Base-by-base conservation (phyloP, 2,113 vertebrate genomes). In the Triplophysa siluroides region DNA sequence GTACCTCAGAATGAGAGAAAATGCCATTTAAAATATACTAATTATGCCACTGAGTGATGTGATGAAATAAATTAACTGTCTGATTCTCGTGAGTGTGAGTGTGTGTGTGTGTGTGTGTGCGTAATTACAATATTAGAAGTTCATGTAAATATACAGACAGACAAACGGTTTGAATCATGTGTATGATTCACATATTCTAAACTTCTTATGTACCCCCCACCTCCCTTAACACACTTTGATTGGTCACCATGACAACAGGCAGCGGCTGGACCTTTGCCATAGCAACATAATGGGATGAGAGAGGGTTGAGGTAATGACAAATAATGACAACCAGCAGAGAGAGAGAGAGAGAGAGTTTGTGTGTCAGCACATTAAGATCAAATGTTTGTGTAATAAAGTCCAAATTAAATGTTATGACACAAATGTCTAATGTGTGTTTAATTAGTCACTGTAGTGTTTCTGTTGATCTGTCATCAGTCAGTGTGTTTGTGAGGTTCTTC, bases 181-280 rank as follows among this genome's bases (percentile, higher is more conserved):
- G 4, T 54, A 13, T 75, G 52, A 41, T 66, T 54, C 52, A 64
- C 52, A 60, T 68, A 70, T 76, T 38, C 64, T 70, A 76, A 81
- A 62, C 38, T 70, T 79, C 70, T 81, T 58, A 81, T 43, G 24
- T 41, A 18, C 11, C 63, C 65, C 71, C 21, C 10, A 16, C 21
- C 56, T 56, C 54, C 56, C 63, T 21, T 16, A 66, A 13, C 29
- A 3, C 19, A 62, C 29, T 64, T 13, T 65, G 64, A 84, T 83
- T 75, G 58, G 76, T 88, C 63, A 82, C 83, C 45, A 79, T 86
- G 82, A 82, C 80, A 80, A 81, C 81, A n/a, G 68, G 41, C 62
- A 67, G 24, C 19, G 19, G 33, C 63, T 56, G 60, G 13, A 54
- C 78, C n/a, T 67, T 84, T 71, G 60, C 81, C 83, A 85, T 87